A percentile compares a stretch with the other conserved stretches of the same genome.
Evolutionary conservation across 1,140 invertebrate genomes (phyloP).

Genomic region (Scaptodrosophila lebanonensis): DNA sequence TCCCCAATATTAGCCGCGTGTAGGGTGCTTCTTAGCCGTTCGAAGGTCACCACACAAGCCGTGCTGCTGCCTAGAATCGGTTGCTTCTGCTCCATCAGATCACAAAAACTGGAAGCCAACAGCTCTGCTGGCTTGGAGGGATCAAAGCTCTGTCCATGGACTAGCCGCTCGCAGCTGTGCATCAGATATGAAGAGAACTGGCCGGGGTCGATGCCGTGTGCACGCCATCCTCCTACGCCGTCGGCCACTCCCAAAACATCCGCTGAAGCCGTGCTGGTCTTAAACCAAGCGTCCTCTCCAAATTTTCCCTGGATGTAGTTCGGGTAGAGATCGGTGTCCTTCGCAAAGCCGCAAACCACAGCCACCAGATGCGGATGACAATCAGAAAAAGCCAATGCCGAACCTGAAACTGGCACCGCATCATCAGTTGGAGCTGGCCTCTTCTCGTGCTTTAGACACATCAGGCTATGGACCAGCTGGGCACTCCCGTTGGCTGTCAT

Average conservation of each 20-base stretch:
- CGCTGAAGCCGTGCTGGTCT: neutral
- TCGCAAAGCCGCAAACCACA: conserved; percentile 49
- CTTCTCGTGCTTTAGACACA: neutral
- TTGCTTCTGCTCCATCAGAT: conserved; percentile 78
- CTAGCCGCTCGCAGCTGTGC: conserved; percentile 36
- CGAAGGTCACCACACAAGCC: conserved; percentile 86
- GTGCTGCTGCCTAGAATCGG: conserved; percentile 43
- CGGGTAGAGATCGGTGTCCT: conserved; percentile 20
- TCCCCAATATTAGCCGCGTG: conserved; percentile 98
- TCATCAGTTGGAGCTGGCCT: neutral
- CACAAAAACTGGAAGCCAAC: conserved; percentile 76
- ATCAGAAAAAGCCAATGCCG: no score
- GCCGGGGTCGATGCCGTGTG: conserved; percentile 47
- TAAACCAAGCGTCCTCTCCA: conserved; percentile 59
- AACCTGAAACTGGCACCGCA: no score
- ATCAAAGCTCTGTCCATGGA: conserved; percentile 10
- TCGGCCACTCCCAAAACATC: conserved; percentile 51
- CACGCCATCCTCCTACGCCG: conserved; percentile 47
- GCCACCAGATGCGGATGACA: conserved; percentile 22
- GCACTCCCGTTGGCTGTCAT: neutral
- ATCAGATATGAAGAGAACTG: conserved; percentile 42
- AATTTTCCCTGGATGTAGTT: conserved; percentile 26
- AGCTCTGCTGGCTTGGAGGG: conserved; percentile 13
- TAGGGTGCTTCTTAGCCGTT: conserved; percentile 89
- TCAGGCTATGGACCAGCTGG: neutral